Conservation (phyloP, 2,888 invertebrate species). For the Tetragnatha montana region DNA sequence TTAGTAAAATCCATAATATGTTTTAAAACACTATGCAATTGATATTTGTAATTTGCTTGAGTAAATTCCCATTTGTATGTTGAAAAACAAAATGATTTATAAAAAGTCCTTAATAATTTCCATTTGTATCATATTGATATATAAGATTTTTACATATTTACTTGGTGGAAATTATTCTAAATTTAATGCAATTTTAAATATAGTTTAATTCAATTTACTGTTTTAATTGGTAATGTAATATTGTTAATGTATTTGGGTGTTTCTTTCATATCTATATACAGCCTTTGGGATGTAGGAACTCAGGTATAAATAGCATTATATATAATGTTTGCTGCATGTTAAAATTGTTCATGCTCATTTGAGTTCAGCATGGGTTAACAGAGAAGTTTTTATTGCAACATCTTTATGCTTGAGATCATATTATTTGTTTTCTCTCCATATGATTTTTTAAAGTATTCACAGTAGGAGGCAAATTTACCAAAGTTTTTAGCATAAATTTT, state of each 20-base stretch:
- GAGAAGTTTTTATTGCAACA: not conserved
- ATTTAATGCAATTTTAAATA: too few relatives aligned
- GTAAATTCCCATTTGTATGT: not conserved
- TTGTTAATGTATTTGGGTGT: constrained; percentile 27
- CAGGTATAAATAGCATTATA: constrained; percentile 42
- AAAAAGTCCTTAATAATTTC: too few relatives aligned
- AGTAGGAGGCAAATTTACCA: too few relatives aligned
- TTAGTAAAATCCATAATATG: not conserved
- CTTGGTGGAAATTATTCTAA: too few relatives aligned
- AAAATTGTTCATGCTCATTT: constrained; percentile 15
- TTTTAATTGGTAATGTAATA: too few relatives aligned
- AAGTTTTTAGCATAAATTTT: too few relatives aligned
- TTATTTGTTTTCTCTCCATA: not conserved
- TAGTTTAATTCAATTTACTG: too few relatives aligned
- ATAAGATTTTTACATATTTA: too few relatives aligned
- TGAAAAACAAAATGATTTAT: too few relatives aligned
- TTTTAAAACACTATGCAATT: not conserved
- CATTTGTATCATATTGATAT: too few relatives aligned
- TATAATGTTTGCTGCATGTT: constrained; percentile 22
- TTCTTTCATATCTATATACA: constrained; percentile 43
- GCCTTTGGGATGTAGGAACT: constrained; percentile 50
- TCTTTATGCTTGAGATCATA: not conserved
- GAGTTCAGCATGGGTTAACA: constrained; percentile 17
- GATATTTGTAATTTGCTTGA: not conserved
- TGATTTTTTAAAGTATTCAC: not conserved